phyloP scores from a whole-genome alignment of 2,797 vertebrate species.

The Tragelaphus eurycerus region DNA sequence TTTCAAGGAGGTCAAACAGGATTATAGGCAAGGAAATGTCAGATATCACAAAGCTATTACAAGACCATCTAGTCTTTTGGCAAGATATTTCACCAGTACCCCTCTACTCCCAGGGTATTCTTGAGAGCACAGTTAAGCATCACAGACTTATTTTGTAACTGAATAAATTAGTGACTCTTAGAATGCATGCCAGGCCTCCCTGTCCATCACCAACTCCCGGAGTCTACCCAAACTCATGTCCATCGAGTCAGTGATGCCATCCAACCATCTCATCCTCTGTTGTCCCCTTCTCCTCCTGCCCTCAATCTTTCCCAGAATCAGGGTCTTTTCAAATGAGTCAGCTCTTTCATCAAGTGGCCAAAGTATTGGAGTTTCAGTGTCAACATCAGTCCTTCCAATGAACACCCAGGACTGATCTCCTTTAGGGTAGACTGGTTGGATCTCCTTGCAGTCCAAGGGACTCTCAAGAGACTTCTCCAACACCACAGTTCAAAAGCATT shows the following conservation, averaged over 20 bases:
- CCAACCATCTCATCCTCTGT: not conserved
- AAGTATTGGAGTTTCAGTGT: not conserved
- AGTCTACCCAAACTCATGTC: not conserved
- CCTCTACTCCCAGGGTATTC: not conserved
- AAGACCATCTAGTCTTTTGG: not conserved
- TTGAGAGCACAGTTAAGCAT: not conserved
- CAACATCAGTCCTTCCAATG: not conserved
- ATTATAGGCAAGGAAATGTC: not conserved
- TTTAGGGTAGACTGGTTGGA: not conserved
- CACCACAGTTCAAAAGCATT: not conserved
- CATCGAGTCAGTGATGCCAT: not conserved
- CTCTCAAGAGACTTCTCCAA: not conserved
- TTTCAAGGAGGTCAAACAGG: not conserved
- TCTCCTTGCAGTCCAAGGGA: not conserved
- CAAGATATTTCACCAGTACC: not conserved
- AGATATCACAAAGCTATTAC: not conserved
- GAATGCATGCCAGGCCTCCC: not conserved
- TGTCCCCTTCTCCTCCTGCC: not conserved
- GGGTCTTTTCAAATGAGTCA: not conserved
- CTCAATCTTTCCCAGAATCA: not conserved
- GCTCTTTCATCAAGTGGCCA: not conserved
- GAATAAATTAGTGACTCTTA: conserved; percentile 22
- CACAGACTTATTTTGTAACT: conserved; percentile 19
- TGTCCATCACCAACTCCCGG: not conserved
- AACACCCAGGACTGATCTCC: not conserved